Percentiles rank a stretch among this genome's conserved stretches.
These are phyloP conservation scores for Poecilia wingei DNA, from an alignment of 2,797 vertebrate genomes.

Conservation along the genomic window DNA sequence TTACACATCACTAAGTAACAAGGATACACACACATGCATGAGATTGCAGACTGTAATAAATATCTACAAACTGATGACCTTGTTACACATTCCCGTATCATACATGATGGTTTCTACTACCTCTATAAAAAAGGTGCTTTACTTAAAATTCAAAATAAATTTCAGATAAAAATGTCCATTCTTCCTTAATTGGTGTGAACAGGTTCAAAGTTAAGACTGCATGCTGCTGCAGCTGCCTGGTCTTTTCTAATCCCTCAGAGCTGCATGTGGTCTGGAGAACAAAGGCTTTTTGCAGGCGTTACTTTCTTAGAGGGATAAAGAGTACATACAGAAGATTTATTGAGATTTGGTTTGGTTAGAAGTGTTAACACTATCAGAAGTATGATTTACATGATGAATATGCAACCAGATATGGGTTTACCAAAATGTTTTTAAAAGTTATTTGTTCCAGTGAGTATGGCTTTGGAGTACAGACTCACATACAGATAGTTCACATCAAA, in stretches of 20 bases:
- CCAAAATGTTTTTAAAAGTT: neutral
- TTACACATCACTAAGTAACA: neutral
- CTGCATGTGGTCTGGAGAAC: conserved; percentile 31
- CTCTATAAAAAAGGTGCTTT: conserved; percentile 16
- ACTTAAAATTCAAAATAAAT: conserved; percentile 41
- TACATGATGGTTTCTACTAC: conserved; percentile 18
- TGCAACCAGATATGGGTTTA: neutral
- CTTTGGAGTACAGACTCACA: neutral
- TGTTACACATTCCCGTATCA: neutral
- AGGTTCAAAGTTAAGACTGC: conserved; percentile 1
- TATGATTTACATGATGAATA: neutral
- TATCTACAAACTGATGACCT: neutral
- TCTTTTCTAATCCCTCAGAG: conserved; percentile 13
- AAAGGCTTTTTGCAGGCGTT: conserved; percentile 19
- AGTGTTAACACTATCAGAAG: neutral
- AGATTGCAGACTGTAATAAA: neutral
- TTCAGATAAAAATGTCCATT: neutral
- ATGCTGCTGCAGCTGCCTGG: neutral
- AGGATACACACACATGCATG: neutral
- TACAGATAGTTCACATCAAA: neutral
- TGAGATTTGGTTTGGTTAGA: neutral
- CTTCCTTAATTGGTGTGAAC: conserved; percentile 5
- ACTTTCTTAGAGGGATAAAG: neutral
- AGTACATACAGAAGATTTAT: neutral
- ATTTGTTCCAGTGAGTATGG: neutral